These are phyloP conservation scores for Acrocera orbiculus DNA, from an alignment of 2,888 invertebrate genomes.

Conservation along the genomic window DNA sequence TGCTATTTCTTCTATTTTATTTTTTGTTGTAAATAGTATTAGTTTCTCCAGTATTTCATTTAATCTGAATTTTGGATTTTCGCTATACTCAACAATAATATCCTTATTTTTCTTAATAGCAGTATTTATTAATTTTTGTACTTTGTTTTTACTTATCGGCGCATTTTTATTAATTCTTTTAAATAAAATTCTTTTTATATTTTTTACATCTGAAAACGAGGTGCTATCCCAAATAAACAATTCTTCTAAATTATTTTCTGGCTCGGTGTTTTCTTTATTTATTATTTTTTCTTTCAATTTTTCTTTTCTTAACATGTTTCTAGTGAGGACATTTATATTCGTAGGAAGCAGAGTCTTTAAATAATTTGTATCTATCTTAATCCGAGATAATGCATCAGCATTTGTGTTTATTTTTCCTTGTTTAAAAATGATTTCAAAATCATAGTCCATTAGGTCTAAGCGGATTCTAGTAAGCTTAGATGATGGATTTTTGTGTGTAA, in stretches of 20 bases:
- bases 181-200: conserved; percentile 1
- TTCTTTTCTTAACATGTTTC: neutral
- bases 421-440: conserved; percentile 15
- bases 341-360: neutral
- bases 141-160: no score
- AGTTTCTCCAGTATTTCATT: conserved; percentile 2
- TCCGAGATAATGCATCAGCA: conserved; percentile 10
- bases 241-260: no score
- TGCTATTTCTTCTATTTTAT: conserved; percentile 1
- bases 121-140: no score
- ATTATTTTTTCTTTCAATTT: neutral
- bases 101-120: no score
- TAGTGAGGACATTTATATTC: neutral
- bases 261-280: neutral
- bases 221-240: no score
- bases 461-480: conserved; percentile 17
- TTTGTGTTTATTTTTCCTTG: conserved; percentile 10
- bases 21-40: neutral
- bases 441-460: conserved; percentile 16
- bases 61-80: conserved; percentile 1
- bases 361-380: conserved; percentile 1
- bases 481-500: conserved; percentile 15
- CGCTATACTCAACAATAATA: neutral
- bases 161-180: no score
- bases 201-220: conserved; percentile 2